Percentiles rank a stretch among this genome's conserved stretches.
phyloP scores from a whole-genome alignment of 2,888 invertebrate species.

The Sesia apiformis region DNA sequence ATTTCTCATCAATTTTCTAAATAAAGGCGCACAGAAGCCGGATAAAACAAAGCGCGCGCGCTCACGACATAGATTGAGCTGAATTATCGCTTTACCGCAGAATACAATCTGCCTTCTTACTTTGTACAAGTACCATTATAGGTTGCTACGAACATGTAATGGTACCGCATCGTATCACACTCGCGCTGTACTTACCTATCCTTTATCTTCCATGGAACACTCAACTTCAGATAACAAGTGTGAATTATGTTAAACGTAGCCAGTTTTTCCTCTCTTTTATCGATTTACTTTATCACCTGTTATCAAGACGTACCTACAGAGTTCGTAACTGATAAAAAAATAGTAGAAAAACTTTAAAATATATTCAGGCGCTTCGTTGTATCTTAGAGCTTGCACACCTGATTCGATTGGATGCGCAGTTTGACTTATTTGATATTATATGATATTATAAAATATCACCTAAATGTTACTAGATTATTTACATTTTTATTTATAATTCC shows the following conservation, averaged over 20 bases:
- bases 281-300: slow-evolving; percentile 48
- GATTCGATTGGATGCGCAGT: no score
- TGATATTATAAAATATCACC: no score
- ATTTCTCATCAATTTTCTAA: slow-evolving; percentile 75
- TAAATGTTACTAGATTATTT: no score
- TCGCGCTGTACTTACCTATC: neutral
- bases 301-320: neutral
- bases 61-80: slow-evolving; percentile 74
- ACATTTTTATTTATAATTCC: no score
- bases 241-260: slow-evolving; percentile 63
- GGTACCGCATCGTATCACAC: slow-evolving; percentile 1
- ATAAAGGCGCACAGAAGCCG: slow-evolving; percentile 74
- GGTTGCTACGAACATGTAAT: neutral
- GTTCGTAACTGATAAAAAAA: neutral
- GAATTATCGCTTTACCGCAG: slow-evolving; percentile 75
- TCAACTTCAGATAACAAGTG: slow-evolving; percentile 46
- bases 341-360: neutral
- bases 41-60: slow-evolving; percentile 68
- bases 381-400: no score
- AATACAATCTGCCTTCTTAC: slow-evolving; percentile 58
- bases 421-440: no score
- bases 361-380: neutral
- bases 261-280: slow-evolving; percentile 55
- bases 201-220: neutral
- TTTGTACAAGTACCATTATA: slow-evolving; percentile 8